Evolutionary conservation across 2,797 vertebrate genomes (phyloP).

Genomic region (Agapornis canus): DNA sequence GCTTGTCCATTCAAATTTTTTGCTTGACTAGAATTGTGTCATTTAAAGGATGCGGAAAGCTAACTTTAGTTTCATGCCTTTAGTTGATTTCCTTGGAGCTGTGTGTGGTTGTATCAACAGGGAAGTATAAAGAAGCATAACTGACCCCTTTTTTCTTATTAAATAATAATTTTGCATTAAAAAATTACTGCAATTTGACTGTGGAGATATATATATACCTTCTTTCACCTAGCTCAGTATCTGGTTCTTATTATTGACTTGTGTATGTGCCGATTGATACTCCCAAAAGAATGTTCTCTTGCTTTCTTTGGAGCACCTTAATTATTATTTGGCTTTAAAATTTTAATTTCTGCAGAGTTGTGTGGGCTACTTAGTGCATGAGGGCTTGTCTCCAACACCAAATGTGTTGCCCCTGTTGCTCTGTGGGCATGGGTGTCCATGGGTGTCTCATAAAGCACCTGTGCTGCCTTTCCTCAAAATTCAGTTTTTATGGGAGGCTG

Average conservation of each 20-base stretch:
- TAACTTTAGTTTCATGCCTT: background rate
- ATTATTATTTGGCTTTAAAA: background rate
- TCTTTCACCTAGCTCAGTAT: background rate
- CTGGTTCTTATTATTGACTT: background rate
- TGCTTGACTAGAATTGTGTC: background rate
- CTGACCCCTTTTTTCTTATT: background rate
- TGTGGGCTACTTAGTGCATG: no score
- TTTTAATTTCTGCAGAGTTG: background rate
- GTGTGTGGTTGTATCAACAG: background rate
- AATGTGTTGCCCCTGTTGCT: rapidly evolving
- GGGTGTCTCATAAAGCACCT: background rate
- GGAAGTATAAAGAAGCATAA: background rate
- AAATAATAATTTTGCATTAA: background rate
- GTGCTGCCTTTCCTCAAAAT: background rate
- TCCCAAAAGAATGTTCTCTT: background rate
- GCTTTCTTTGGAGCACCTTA: background rate
- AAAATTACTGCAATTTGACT: background rate
- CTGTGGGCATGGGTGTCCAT: background rate
- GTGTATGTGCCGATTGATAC: background rate
- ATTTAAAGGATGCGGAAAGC: background rate
- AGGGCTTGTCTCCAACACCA: background rate
- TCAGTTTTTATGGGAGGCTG: background rate
- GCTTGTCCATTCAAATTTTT: background rate
- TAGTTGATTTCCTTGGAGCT: background rate
- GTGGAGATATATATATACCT: background rate